phyloP scores from a whole-genome alignment of 2,888 invertebrate species.

The Tenthredo notha region DNA sequence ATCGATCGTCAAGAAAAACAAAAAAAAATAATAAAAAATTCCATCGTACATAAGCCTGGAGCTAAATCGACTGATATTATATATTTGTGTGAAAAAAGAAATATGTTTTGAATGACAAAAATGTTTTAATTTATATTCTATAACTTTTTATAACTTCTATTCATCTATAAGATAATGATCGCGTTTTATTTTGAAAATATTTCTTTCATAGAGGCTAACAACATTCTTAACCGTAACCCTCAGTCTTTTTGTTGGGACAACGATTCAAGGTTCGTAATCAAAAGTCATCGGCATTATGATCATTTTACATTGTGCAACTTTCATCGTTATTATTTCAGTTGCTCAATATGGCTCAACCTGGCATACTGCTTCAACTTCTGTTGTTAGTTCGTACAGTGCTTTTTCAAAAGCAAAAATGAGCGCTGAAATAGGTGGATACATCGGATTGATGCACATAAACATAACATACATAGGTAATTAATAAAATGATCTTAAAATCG shows the following conservation, averaged over 20 bases:
- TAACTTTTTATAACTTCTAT: no score
- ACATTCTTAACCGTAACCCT: slow-evolving; percentile 95
- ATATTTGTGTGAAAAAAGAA: not conserved
- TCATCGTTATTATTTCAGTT: slow-evolving; percentile 80
- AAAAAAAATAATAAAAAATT: no score
- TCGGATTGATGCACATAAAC: slow-evolving; percentile 96
- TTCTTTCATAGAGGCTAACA: slow-evolving; percentile 89
- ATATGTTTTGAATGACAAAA: not conserved
- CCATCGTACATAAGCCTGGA: not conserved
- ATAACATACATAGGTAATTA: slow-evolving; percentile 92
- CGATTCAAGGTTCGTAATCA: slow-evolving; percentile 90
- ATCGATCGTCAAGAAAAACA: not conserved
- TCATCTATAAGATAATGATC: not conserved
- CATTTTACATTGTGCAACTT: slow-evolving; percentile 29
- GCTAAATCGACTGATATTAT: not conserved
- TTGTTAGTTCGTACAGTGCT: slow-evolving; percentile 93
- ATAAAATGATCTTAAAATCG: not conserved
- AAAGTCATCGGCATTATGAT: slow-evolving; percentile 27
- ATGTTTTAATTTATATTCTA: not conserved
- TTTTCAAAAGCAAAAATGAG: slow-evolving; percentile 93
- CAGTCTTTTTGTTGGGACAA: slow-evolving; percentile 95
- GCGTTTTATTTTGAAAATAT: slow-evolving; percentile 45
- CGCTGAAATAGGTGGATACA: slow-evolving; percentile 94
- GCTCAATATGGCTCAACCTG: slow-evolving; percentile 94
- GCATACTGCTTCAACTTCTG: slow-evolving; percentile 92